These are phyloP conservation scores for Melanerpes aurifrons DNA, from an alignment of 2,113 vertebrate genomes.

Conservation along the genomic window DNA sequence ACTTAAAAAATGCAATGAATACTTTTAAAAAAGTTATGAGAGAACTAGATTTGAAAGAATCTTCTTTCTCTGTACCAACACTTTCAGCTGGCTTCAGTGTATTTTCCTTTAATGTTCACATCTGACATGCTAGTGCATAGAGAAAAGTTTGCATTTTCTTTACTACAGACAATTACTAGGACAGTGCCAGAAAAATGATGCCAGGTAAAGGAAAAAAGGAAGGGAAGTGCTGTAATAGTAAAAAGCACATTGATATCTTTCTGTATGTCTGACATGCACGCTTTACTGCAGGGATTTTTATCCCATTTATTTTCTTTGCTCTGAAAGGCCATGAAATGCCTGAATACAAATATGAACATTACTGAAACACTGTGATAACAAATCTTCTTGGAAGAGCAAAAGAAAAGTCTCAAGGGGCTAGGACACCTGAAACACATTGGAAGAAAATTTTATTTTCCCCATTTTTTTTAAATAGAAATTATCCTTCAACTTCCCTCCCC, in stretches of 20 bases:
- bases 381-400: background rate
- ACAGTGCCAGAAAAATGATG: background rate
- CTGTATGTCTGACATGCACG: background rate
- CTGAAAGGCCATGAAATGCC: background rate
- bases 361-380: background rate
- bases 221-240: background rate
- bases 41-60: background rate
- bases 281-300: background rate
- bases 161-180: background rate
- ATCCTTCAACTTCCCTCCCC: background rate
- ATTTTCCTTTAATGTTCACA: background rate
- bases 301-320: background rate
- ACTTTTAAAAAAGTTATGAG: background rate
- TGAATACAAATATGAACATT: background rate
- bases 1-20: background rate
- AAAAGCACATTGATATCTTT: background rate
- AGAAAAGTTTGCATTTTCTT: background rate
- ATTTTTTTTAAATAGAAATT: background rate
- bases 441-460: background rate
- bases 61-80: background rate
- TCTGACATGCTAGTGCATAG: background rate
- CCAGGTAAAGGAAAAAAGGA: background rate
- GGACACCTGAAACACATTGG: background rate
- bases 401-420: background rate
- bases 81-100: background rate